Evolutionary conservation across 1,140 invertebrate genomes (phyloP).

Genomic region (Diuraphis noxia): DNA sequence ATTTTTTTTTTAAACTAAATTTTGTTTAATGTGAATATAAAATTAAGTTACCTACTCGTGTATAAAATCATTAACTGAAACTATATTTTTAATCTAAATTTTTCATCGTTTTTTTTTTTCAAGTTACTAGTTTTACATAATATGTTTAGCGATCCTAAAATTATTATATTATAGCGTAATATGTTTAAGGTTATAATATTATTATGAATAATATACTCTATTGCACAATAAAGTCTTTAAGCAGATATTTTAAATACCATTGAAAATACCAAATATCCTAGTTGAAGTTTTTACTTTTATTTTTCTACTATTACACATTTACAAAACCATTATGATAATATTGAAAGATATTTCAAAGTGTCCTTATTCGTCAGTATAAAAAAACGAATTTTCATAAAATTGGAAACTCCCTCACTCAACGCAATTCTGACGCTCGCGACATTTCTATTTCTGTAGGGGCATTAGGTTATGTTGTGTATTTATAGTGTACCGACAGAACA

Average conservation of each 20-base stretch:
- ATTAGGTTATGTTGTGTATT: conserved; percentile 52
- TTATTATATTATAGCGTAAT: not conserved
- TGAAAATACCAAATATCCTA: not conserved
- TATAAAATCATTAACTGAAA: not conserved
- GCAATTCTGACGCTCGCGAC: conserved; percentile 8
- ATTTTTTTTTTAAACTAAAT: not conserved
- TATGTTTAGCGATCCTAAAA: not conserved
- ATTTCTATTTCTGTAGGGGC: conserved; percentile 53
- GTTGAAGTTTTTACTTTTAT: not conserved
- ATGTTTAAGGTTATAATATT: not conserved
- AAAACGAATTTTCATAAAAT: conserved; percentile 10
- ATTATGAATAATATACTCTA: not conserved
- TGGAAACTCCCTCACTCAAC: not conserved
- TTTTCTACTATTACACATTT: not conserved
- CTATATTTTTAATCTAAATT: not conserved
- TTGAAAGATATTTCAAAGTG: not conserved
- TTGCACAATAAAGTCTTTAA: not conserved
- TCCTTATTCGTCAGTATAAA: not conserved
- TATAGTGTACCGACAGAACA: conserved; percentile 49
- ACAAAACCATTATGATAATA: not conserved
- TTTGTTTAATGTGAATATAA: not conserved
- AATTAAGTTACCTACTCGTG: not conserved
- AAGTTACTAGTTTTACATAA: no score
- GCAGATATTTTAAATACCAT: not conserved
- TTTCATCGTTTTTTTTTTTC: not conserved